Evolutionary conservation across 2,888 invertebrate species (phyloP).

Genomic region (Tethea ocularis): DNA sequence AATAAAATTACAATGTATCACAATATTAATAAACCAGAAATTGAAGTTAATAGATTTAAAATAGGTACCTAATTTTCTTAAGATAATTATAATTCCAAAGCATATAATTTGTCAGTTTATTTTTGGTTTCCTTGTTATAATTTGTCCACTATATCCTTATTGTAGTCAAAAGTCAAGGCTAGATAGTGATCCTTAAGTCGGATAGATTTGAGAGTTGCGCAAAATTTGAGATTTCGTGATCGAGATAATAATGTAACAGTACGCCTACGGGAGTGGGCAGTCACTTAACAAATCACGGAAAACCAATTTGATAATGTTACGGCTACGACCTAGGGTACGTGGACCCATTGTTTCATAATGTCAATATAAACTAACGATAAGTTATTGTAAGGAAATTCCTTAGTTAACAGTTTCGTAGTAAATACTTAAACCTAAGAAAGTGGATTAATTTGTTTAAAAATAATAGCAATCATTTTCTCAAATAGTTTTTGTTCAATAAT

Average conservation of each 20-base stretch:
- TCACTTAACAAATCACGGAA: slow-evolving; percentile 4
- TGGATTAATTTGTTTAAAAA: too few relatives aligned
- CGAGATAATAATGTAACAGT: not conserved
- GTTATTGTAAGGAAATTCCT: too few relatives aligned
- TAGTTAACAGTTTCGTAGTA: too few relatives aligned
- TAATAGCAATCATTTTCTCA: too few relatives aligned
- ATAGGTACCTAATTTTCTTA: not conserved
- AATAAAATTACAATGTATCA: too few relatives aligned
- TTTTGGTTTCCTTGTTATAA: not conserved
- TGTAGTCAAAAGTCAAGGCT: slow-evolving; percentile 1
- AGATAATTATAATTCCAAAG: not conserved
- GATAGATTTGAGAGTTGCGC: slow-evolving; percentile 6
- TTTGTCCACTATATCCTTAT: not conserved
- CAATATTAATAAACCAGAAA: too few relatives aligned
- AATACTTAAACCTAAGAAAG: too few relatives aligned
- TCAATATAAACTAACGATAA: not conserved
- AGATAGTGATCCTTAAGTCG: not conserved
- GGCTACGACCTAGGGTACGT: not conserved
- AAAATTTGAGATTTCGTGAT: slow-evolving; percentile 9
- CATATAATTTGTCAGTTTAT: slow-evolving; percentile 1
- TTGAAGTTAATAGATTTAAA: not conserved
- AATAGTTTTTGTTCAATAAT: too few relatives aligned
- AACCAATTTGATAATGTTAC: slow-evolving; percentile 3
- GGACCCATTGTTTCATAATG: not conserved
- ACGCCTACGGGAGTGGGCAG: slow-evolving; percentile 1